These are phyloP conservation scores for Caenorhabditis afra DNA, from an alignment of 2,888 invertebrate species.

Conservation along the genomic window DNA sequence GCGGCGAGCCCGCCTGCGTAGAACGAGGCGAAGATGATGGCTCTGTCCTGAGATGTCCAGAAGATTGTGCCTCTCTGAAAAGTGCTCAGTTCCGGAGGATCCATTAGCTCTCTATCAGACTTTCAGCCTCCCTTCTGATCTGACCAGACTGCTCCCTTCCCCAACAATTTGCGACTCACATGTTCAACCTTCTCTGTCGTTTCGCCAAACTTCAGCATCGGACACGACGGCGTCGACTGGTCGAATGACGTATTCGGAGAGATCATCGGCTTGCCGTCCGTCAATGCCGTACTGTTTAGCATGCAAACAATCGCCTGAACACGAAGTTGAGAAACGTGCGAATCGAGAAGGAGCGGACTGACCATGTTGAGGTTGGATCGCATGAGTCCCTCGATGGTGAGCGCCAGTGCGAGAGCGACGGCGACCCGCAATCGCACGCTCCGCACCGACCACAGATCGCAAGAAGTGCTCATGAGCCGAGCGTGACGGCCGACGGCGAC, in stretches of 20 bases:
- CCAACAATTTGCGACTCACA: slow-evolving; percentile 42
- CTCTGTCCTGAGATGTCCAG: slow-evolving; percentile 75
- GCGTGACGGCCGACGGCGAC: slow-evolving; percentile 31
- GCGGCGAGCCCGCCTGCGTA: slow-evolving; percentile 70
- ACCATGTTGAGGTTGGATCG: slow-evolving; percentile 79
- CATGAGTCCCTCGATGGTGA: slow-evolving; percentile 80
- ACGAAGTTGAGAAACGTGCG: not conserved
- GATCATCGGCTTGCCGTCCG: slow-evolving; percentile 47
- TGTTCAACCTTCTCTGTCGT: slow-evolving; percentile 44
- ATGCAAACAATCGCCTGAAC: slow-evolving; percentile 77
- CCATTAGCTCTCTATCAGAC: too few species aligned
- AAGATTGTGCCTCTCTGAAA: slow-evolving; percentile 74
- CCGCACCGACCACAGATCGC: slow-evolving; percentile 71
- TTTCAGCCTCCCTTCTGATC: not conserved
- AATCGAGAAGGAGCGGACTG: slow-evolving; percentile 17
- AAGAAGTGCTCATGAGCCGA: slow-evolving; percentile 53
- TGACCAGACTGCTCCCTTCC: slow-evolving; percentile 5
- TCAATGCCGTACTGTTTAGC: slow-evolving; percentile 74
- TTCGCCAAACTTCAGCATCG: slow-evolving; percentile 46
- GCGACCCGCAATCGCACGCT: slow-evolving; percentile 76
- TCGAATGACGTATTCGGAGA: slow-evolving; percentile 44
- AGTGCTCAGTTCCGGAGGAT: not conserved
- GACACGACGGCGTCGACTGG: slow-evolving; percentile 38
- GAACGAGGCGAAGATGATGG: slow-evolving; percentile 77
- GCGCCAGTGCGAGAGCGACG: slow-evolving; percentile 75